Evolutionary conservation across 2,797 vertebrate genomes (phyloP), one percentile per base, ranked within the genome.

Genomic region (Sebastes taczanowskii): DNA sequence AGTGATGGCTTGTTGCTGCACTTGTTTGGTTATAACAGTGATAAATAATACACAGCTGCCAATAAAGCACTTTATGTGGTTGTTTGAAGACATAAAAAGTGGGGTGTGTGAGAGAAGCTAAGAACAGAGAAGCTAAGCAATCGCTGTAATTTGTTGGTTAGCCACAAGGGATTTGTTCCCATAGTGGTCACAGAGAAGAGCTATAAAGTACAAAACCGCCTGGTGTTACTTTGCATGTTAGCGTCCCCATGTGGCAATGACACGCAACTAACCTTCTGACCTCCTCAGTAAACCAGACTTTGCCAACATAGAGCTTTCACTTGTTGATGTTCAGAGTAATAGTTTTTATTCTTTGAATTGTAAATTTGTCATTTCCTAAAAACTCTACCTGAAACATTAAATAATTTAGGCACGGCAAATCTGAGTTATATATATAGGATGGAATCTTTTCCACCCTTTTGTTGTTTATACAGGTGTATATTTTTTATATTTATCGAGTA

Each of bases 161-260:
- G 42, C 38, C 52, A 35, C 22, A 60, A 13, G 13, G 1, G 10
- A 46, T 66, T 71, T 56, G 52, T 2, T 62, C n/a, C 53, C 4
- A 71, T 4, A 62, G 30, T 55, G 30, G 63, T 69, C 49, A 23
- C 27, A 62, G 38, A 38, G 25, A 9, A 46, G 4, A 5, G 27
- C 7, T 68, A 29, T 34, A 9, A 46, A 59, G 11, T 3, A 32
- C 13, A 60, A 2, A 60, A 4, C 4, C 7, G 14, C 11, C 23
- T 38, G 6, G 2, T 62, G 52, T 56, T 74, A 42, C 66, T 73
- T 74, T 75, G 71, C 58, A 46, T 55, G 58, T 75, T 74, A 27
- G 70, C 14, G 5, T 22, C 81, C 46, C 16, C 66, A 53, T 42
- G 46, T 64, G 81, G 58, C 30, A 35, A 67, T 23, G 20, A 63